Evolutionary conservation across 2,797 vertebrate species (phyloP), one percentile per base, ranked within the genome.

Genomic region (Oreonectes daqikongensis): DNA sequence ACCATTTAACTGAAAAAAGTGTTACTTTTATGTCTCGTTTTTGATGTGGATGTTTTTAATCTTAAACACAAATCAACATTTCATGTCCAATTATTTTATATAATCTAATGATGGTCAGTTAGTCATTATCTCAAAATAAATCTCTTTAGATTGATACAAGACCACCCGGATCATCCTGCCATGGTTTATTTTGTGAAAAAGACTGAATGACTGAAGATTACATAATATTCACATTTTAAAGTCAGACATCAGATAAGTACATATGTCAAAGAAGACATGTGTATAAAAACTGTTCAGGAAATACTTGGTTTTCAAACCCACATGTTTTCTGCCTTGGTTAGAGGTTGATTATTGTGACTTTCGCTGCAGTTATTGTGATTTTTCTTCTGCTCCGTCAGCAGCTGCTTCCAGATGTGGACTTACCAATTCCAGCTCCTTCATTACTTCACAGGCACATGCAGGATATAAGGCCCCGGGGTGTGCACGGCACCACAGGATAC

Each of bases 351-450:
- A 57, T 72, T 72, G 72, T 64, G 65, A 75, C 30, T 46, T 53
- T 15, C 14, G 8, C 20, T 50, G 53, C 32, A 69, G 40, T 24
- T 32, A 26, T 22, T n/a, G 50, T 30, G 30, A n/a, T 5, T 69
- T 28, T 48, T 35, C 46, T 57, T 59, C 52, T 65, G 61, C 53
- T 40, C 68, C 5, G 60, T 75, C 66, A 72, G 65, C 82, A 72
- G 52, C 71, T 78, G 75, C 15, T 74, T 53, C 80, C 83, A 84
- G 61, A 79, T 82, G 67, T 80, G 67, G 28, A 60, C 67, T 69
- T 55, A 61, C 42, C 66, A 69, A 55, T 38, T 70, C 77, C 48
- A 73, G 55, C 35, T 66, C 67, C 55, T 61, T 69, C 59, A 77
- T 78, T 65, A 77, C 40, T 66, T 35, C 50, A 11, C 70, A 48